Evolutionary conservation across 2,888 invertebrate species (phyloP).

Genomic region (Poecilus cupreus): DNA sequence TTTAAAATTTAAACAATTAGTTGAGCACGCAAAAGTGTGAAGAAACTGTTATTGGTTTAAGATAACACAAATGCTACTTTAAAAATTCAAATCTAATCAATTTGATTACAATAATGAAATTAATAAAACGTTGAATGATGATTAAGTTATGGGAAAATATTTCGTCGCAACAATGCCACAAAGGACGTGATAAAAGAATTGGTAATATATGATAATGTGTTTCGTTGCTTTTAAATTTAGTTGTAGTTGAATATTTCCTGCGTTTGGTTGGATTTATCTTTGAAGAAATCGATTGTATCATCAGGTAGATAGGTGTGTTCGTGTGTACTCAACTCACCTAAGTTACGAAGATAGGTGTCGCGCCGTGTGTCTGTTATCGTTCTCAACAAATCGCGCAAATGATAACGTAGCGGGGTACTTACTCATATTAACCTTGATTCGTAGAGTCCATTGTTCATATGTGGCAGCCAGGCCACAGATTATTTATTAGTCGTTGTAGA

Average conservation of each 20-base stretch:
- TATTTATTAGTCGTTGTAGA: constrained; percentile 41
- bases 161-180: constrained; percentile 22
- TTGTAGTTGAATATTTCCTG: not conserved
- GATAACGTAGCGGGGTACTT: constrained; percentile 54
- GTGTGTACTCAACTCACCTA: constrained; percentile 26
- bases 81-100: constrained; percentile 7
- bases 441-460: constrained; percentile 52
- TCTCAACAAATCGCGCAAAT: constrained; percentile 48
- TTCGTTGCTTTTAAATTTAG: constrained; percentile 15
- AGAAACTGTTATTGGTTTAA: not conserved
- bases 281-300: not conserved
- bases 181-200: constrained; percentile 27
- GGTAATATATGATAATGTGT: constrained; percentile 30
- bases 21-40: too few relatives aligned
- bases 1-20: too few relatives aligned
- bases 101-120: not conserved
- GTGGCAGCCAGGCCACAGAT: constrained; percentile 28
- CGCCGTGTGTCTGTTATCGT: constrained; percentile 45
- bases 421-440: constrained; percentile 55
- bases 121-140: constrained; percentile 14
- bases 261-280: constrained; percentile 3
- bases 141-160: constrained; percentile 24
- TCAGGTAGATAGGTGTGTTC: constrained; percentile 39
- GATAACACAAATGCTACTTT: not conserved
- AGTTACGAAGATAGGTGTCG: constrained; percentile 25